phyloP scores from a whole-genome alignment of 2,797 vertebrate genomes.

The Epinephelus coioides region DNA sequence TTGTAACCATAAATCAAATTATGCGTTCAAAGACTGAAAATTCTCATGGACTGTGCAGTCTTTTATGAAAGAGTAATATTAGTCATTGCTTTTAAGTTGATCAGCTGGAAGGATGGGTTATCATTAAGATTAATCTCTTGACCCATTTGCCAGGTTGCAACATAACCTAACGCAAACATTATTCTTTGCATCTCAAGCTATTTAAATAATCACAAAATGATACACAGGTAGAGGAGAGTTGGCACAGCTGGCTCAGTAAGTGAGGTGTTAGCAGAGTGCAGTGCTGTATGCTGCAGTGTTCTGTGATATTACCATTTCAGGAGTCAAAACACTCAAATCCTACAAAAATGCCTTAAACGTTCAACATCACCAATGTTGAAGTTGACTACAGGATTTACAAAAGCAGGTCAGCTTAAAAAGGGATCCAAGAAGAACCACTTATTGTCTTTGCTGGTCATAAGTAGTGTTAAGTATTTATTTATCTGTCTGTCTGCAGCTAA shows the following conservation, averaged over 20 bases:
- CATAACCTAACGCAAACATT: neutral
- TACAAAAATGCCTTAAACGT: too few species aligned
- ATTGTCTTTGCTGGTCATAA: too few species aligned
- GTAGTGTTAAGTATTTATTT: too few species aligned
- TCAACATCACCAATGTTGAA: too few species aligned
- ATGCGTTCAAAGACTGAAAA: constrained; percentile 35
- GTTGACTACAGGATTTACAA: too few species aligned
- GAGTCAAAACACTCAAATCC: too few species aligned
- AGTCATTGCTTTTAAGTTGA: constrained; percentile 3
- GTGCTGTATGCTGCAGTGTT: neutral
- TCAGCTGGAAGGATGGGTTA: neutral
- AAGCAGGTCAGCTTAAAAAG: too few species aligned
- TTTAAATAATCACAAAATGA: neutral
- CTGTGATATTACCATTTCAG: too few species aligned
- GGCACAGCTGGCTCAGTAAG: neutral
- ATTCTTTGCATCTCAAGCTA: neutral
- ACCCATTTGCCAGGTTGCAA: neutral
- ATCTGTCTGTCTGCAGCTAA: too few species aligned
- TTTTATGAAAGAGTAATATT: constrained; percentile 7
- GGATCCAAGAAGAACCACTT: too few species aligned
- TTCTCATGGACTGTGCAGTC: neutral
- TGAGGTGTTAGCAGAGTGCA: neutral
- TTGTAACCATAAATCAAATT: constrained; percentile 52
- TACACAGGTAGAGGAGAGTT: neutral
- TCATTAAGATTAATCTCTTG: neutral